Evolutionary conservation across 2,888 invertebrate genomes (phyloP).

Genomic region (Pollenia angustigena): DNA sequence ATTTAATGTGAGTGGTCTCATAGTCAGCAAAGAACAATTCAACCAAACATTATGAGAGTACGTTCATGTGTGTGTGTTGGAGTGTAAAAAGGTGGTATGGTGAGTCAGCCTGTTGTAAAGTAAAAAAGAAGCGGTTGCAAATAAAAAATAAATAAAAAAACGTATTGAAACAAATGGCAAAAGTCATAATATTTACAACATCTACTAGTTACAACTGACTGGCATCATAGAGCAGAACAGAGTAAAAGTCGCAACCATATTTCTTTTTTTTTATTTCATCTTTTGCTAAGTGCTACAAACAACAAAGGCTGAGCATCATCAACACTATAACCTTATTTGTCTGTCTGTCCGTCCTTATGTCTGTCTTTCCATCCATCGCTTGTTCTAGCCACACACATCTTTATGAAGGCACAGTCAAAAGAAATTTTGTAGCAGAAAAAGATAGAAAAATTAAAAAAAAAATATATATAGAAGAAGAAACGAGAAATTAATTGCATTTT

Average conservation of each 20-base stretch:
- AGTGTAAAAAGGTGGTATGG: not conserved
- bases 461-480: slow-evolving; percentile 55
- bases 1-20: slow-evolving; percentile 80
- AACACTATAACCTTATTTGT: slow-evolving; percentile 61
- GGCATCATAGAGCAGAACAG: slow-evolving; percentile 37
- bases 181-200: slow-evolving; percentile 70
- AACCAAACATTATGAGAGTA: not conserved
- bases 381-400: slow-evolving; percentile 30
- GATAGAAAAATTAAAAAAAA: slow-evolving; percentile 25
- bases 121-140: slow-evolving; percentile 18
- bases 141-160: slow-evolving; percentile 28
- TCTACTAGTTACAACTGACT: slow-evolving; percentile 46
- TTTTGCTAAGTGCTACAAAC: slow-evolving; percentile 24
- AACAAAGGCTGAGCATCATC: slow-evolving; percentile 58
- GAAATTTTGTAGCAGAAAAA: slow-evolving; percentile 39
- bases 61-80: not conserved
- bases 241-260: slow-evolving; percentile 60
- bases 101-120: slow-evolving; percentile 50
- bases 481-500: slow-evolving; percentile 84
- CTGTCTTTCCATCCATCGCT: slow-evolving; percentile 19
- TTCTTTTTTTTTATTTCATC: slow-evolving; percentile 11
- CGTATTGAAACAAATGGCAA: slow-evolving; percentile 63
- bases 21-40: slow-evolving; percentile 65
- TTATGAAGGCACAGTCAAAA: slow-evolving; percentile 65
- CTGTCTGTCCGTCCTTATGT: slow-evolving; percentile 16